A percentile compares a stretch with the other conserved stretches of the same genome.
These are phyloP conservation scores for Regulus satrapa DNA, from an alignment of 2,113 vertebrate genomes.

Conservation along the genomic window DNA sequence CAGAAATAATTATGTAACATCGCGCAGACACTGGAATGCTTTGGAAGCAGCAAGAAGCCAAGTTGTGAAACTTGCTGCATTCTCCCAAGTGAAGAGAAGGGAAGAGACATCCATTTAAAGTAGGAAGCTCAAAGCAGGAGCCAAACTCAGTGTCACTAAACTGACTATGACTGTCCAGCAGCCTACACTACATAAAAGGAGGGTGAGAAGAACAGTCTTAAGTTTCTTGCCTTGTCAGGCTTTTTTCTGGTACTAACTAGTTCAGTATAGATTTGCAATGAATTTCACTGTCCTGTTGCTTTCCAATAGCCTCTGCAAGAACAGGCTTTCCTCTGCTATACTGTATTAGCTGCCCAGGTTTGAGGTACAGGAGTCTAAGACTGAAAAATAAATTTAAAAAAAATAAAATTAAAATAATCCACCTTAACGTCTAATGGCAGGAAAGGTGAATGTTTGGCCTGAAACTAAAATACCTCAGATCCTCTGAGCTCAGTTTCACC, in stretches of 20 bases:
- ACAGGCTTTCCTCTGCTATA: neutral
- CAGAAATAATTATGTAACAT: constrained; percentile 27
- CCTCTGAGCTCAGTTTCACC: neutral
- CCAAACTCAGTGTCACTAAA: neutral
- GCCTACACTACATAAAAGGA: neutral
- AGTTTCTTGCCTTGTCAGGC: neutral
- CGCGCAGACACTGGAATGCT: neutral
- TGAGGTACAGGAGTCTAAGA: neutral
- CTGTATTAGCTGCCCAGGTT: neutral
- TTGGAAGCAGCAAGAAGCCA: neutral
- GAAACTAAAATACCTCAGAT: neutral
- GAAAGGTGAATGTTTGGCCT: neutral
- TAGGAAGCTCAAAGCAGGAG: neutral
- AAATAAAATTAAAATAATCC: neutral
- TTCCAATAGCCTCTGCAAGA: neutral
- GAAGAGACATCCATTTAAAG: neutral
- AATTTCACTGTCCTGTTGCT: neutral
- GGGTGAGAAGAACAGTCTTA: neutral
- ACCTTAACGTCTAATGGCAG: neutral
- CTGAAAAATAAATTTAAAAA: fast-evolving
- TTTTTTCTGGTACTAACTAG: neutral
- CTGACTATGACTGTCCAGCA: neutral
- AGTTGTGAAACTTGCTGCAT: neutral
- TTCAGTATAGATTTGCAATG: neutral
- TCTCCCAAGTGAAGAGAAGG: neutral